Conservation (phyloP, 2,113 vertebrate species). For the Xenopus laevis region DNA sequence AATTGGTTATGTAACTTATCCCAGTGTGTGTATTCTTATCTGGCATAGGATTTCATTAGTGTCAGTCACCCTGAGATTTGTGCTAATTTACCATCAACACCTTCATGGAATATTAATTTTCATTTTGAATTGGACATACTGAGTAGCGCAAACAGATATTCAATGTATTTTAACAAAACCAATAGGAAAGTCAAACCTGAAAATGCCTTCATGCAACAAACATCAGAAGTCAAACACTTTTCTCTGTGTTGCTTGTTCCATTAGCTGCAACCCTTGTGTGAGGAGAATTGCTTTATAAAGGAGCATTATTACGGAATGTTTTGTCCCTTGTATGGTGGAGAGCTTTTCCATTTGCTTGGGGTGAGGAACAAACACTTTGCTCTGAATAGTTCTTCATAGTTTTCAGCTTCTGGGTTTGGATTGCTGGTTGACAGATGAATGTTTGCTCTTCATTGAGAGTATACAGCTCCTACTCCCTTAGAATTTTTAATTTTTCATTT, state of each 20-base stretch:
- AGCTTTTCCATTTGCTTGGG: neutral
- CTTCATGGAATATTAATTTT: no score
- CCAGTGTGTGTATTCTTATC: neutral
- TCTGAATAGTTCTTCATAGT: conserved; percentile 19
- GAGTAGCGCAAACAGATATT: neutral
- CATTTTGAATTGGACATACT: no score
- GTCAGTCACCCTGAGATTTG: neutral
- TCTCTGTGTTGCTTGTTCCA: neutral
- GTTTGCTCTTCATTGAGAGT: conserved; percentile 32
- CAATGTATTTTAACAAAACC: neutral
- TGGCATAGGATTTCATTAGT: neutral
- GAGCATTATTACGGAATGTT: conserved; percentile 28
- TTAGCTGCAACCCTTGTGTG: conserved; percentile 17
- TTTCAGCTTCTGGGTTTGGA: neutral
- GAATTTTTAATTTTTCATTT: conserved; percentile 24
- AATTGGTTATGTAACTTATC: neutral
- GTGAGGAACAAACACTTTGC: conserved; percentile 42
- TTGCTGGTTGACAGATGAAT: conserved; percentile 48
- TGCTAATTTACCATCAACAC: neutral
- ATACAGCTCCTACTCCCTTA: conserved; percentile 6
- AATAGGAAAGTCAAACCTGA: neutral
- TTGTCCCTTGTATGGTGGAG: neutral
- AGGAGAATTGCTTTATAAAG: conserved; percentile 43
- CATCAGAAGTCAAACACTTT: neutral
- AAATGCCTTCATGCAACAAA: neutral